These are phyloP conservation scores for Macroteleia sp. DNA, from an alignment of 2,888 invertebrate genomes.

Conservation along the genomic window DNA sequence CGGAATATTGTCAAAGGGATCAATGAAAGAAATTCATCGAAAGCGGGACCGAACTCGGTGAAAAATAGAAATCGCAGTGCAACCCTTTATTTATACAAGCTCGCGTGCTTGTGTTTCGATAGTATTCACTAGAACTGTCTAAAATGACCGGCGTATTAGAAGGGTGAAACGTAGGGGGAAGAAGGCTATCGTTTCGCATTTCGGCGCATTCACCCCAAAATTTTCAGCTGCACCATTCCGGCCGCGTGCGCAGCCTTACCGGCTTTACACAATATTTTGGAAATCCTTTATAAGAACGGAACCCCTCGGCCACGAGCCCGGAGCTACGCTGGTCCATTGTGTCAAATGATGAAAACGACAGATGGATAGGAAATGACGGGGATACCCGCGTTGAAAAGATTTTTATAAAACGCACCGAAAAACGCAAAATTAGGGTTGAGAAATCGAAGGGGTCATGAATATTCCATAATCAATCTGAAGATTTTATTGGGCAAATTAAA, in stretches of 20 bases:
- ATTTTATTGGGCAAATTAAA: conserved; percentile 4
- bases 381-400: conserved; percentile 63
- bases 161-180: conserved; percentile 55
- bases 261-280: conserved; percentile 85
- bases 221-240: conserved; percentile 78
- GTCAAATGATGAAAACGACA: conserved; percentile 72
- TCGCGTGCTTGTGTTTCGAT: conserved; percentile 60
- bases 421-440: conserved; percentile 81
- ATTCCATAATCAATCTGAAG: conserved; percentile 19
- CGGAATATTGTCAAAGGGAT: conserved; percentile 52
- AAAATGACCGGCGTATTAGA: conserved; percentile 67
- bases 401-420: conserved; percentile 74
- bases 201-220: conserved; percentile 79
- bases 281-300: conserved; percentile 81
- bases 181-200: conserved; percentile 65
- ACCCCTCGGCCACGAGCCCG: conserved; percentile 60
- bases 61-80: conserved; percentile 63
- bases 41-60: conserved; percentile 18
- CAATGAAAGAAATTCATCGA: conserved; percentile 46
- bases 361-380: conserved; percentile 70
- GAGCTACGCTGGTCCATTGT: conserved; percentile 67
- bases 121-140: conserved; percentile 57
- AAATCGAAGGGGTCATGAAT: no score
- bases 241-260: conserved; percentile 65
- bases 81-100: conserved; percentile 83